Evolutionary conservation across 2,888 invertebrate species (phyloP), one percentile per base, ranked within the genome.

Genomic region (Cacoxenus indagator): DNA sequence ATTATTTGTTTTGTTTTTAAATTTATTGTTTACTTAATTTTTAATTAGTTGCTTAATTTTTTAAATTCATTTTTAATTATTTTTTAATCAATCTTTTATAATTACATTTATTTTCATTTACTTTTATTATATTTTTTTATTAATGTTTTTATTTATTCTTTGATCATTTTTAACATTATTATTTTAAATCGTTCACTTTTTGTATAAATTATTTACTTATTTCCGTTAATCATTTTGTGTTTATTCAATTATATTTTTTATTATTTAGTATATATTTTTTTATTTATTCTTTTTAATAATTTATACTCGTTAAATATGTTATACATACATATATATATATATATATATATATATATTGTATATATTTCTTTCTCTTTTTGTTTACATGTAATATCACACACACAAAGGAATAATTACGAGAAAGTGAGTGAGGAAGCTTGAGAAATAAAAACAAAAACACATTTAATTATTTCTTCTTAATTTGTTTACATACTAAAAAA

Each of bases 401-500:
- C 57, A 57, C 57, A 57, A 57, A 57, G 57, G 57, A 64, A 45
- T 26, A 64, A 48, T 64, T 29, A 64, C 57, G 57, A 57, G 29
- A 46, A 55, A 26, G 55, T 26, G 26, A 24, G 14, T 22, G 55
- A 55, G 8, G 19, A 14, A 55, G 26, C 6, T 6, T 24, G 55
- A 55, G 26, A 22, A 24, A 22, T 43, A 43, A 22, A 17, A 43
- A 45, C 11, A 22, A 24, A 45, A 43, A 19, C 14, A 4, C 14
- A 29, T 29, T 31, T 29, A 59, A 29, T 59, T 19, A 59, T 14
- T 59, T 59, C 29, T 31, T 59, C 62, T 67, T 29, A 65, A 19
- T 67, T 65, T 51, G 3, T 6, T 9, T 51, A 19, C 22, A 24
- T 26, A 24, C 37, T 37, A 37, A 37, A 37, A 37, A 37, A n/a